A percentile compares a stretch with the other conserved stretches of the same genome.
These are phyloP conservation scores for Megaceryle alcyon DNA, from an alignment of 2,797 vertebrate genomes.

Conservation along the genomic window DNA sequence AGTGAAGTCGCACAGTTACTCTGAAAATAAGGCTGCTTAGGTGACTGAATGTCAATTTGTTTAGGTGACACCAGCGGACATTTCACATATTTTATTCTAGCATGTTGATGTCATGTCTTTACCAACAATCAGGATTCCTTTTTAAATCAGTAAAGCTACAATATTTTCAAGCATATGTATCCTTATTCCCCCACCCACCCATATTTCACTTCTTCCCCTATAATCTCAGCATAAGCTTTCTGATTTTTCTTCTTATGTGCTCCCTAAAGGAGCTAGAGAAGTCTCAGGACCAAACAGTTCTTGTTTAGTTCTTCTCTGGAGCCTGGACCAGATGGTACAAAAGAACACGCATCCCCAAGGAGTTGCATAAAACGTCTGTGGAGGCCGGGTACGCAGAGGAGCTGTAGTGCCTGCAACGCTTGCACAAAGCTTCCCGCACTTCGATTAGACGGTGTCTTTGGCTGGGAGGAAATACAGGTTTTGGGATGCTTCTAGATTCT, in stretches of 20 bases:
- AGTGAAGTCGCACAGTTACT: neutral
- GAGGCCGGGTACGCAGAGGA: neutral
- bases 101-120: neutral
- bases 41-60: neutral
- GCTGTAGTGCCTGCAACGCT: neutral
- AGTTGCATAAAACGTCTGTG: constrained; percentile 17
- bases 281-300: constrained; percentile 5
- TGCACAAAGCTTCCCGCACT: neutral
- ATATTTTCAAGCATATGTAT: constrained; percentile 1
- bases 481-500: neutral
- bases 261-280: neutral
- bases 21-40: neutral
- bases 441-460: neutral
- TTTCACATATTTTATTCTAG: neutral
- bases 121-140: neutral
- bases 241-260: neutral
- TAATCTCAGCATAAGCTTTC: neutral
- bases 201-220: neutral
- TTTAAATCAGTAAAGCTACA: neutral
- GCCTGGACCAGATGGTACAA: constrained; percentile 41
- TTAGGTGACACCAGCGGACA: neutral
- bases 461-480: neutral
- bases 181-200: neutral
- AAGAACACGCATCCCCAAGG: neutral
- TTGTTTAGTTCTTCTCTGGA: constrained; percentile 17